phyloP scores from a whole-genome alignment of 2,113 vertebrate genomes.

The Calidris pygmaea region DNA sequence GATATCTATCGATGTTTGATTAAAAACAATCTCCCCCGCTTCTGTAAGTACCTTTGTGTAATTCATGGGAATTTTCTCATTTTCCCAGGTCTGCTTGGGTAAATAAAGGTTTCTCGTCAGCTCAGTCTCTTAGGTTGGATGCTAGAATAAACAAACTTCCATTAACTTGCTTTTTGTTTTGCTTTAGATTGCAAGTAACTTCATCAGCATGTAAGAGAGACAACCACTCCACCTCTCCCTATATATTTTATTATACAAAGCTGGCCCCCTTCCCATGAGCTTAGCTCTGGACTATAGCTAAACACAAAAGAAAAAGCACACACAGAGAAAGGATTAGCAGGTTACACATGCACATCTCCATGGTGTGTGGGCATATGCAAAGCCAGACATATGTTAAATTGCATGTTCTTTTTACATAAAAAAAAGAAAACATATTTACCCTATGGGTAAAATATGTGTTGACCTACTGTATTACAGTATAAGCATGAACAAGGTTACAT shows the following conservation, averaged over 20 bases:
- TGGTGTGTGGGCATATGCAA: neutral
- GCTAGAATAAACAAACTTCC: slow-evolving; percentile 29
- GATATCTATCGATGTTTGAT: slow-evolving; percentile 63
- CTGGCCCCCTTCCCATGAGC: neutral
- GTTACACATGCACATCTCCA: neutral
- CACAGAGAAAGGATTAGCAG: neutral
- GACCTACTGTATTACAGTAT: neutral
- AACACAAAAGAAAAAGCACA: neutral
- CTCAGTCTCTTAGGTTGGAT: neutral
- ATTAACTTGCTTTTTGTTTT: slow-evolving; percentile 44
- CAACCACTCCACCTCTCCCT: neutral
- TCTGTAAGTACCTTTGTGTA: slow-evolving; percentile 35
- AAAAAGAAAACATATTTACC: neutral
- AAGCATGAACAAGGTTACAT: slow-evolving; percentile 24
- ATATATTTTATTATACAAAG: neutral
- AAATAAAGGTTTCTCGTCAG: slow-evolving; percentile 48
- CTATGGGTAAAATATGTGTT: neutral
- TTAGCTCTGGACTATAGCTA: neutral
- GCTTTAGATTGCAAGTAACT: slow-evolving; percentile 3
- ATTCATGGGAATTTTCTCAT: slow-evolving; percentile 63
- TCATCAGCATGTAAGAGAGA: slow-evolving; percentile 8
- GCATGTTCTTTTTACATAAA: neutral
- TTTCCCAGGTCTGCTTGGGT: slow-evolving; percentile 45
- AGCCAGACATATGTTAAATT: neutral
- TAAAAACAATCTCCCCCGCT: slow-evolving; percentile 31